Evolutionary conservation across 2,113 vertebrate genomes (phyloP).

Genomic region (Copsychus sechellarum): DNA sequence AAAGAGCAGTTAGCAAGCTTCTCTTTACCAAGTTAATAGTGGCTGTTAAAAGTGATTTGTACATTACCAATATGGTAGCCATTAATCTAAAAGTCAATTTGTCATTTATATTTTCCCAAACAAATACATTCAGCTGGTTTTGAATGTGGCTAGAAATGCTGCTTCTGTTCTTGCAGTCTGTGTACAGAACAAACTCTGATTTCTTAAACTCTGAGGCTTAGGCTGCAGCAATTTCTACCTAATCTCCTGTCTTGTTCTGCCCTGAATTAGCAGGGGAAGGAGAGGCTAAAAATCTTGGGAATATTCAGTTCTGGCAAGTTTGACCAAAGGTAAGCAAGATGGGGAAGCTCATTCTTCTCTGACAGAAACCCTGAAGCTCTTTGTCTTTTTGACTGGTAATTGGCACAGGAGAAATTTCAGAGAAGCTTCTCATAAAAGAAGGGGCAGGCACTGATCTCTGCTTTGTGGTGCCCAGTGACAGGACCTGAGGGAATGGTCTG

Average conservation of each 20-base stretch:
- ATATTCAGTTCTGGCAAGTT: not conserved
- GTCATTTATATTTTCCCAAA: slow-evolving; percentile 80
- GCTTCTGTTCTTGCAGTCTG: not conserved
- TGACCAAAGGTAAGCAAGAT: not conserved
- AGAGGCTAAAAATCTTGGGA: not conserved
- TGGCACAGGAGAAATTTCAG: not conserved
- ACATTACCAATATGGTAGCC: slow-evolving; percentile 71
- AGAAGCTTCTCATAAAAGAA: not conserved
- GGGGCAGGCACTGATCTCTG: not conserved
- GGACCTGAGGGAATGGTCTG: rapidly evolving
- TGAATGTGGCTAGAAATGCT: not conserved
- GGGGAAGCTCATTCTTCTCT: not conserved
- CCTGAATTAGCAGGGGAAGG: not conserved
- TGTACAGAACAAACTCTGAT: not conserved
- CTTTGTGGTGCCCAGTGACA: not conserved
- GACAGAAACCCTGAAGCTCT: not conserved
- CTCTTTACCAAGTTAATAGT: slow-evolving; percentile 79
- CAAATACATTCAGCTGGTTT: slow-evolving; percentile 65
- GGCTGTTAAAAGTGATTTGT: slow-evolving; percentile 81
- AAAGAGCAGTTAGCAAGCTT: slow-evolving; percentile 91
- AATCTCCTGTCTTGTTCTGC: not conserved
- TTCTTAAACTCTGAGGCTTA: not conserved
- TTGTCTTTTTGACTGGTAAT: not conserved
- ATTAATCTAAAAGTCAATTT: slow-evolving; percentile 80
- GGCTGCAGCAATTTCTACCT: not conserved